Base-by-base conservation (phyloP, 2,888 invertebrate genomes). In the Altica lythri region DNA sequence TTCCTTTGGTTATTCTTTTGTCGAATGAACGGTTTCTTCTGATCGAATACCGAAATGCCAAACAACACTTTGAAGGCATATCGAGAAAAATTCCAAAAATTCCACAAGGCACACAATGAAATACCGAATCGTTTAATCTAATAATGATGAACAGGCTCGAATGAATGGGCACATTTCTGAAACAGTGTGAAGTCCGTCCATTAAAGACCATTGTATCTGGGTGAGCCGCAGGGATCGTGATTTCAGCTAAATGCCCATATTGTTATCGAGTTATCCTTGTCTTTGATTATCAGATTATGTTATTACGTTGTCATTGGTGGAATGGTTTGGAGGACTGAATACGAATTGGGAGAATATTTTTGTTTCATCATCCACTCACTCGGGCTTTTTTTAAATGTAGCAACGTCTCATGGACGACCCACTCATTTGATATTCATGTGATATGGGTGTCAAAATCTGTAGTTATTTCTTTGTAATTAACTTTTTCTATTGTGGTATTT, bases 81-180 rank as follows among this genome's bases (percentile, higher is more conserved):
- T 37, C 16, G 38, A 45, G 52, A 52, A 52, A 53, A 53, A 53
- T 53, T 53, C 53, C 47, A 30, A 53, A 53, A 53, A 53, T 53
- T 53, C 53, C 53, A 22, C 12, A 17, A 19, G 40, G 40, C 30
- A 42, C 45, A 45, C 49, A 49, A 49, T 49, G 35, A 49, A 49
- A 49, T 49, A 49, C 49, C 55, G 46, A 46, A 55, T 47, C 55
- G 47, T 47, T 51, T 51, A 55, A 55, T 47, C 50, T 55, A 50
- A 68, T 67, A 59, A 60, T 52, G 57, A 59, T 56, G 55, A 59
- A 57, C 53, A 53, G 55, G 58, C 52, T 50, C 53, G 50, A 63
- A 68, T 74, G 75, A 75, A 75, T 75, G 75, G 73, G 72, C 75
- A 70, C 75, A 75, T 75, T 75, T 75, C 71, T 73, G 68, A 75